phyloP scores from a whole-genome alignment of 1,140 invertebrate species.

The Euura saliciscinereae region DNA sequence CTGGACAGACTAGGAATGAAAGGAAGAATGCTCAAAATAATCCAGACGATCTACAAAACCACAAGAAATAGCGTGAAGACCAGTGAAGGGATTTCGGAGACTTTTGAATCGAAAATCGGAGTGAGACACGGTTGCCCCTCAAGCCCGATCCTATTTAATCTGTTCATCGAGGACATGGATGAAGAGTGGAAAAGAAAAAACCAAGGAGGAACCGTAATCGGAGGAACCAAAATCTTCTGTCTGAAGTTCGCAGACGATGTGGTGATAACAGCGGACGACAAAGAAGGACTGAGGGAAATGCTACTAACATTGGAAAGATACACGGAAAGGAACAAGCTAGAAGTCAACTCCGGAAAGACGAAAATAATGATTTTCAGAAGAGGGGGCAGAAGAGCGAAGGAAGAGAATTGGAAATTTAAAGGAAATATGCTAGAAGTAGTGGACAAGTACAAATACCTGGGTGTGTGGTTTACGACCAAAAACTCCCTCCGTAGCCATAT shows the following conservation, averaged over 20 bases:
- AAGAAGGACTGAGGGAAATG: constrained; percentile 13
- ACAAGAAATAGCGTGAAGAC: constrained; percentile 12
- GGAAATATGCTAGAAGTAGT: neutral
- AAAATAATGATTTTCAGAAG: neutral
- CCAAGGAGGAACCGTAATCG: neutral
- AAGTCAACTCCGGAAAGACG: neutral
- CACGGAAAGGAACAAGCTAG: neutral
- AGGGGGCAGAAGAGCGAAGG: neutral
- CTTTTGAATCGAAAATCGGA: constrained; percentile 17
- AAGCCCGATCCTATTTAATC: constrained; percentile 21
- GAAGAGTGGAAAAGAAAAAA: constrained; percentile 9
- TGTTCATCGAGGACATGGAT: constrained; percentile 18
- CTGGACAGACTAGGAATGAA: too few relatives aligned
- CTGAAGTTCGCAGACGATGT: constrained; percentile 18
- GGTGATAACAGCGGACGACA: constrained; percentile 8
- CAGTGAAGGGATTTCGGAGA: constrained; percentile 6
- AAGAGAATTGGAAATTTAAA: constrained; percentile 6
- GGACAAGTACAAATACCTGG: neutral
- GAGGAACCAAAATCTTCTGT: constrained; percentile 12
- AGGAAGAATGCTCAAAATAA: too few relatives aligned
- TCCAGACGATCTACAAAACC: too few relatives aligned
- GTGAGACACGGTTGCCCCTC: constrained; percentile 19
- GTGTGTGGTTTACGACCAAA: neutral
- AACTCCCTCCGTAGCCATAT: too few relatives aligned
- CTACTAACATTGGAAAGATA: constrained; percentile 12